These are phyloP conservation scores for Campylorhamphus procurvoides DNA, from an alignment of 2,113 vertebrate species.

Conservation along the genomic window DNA sequence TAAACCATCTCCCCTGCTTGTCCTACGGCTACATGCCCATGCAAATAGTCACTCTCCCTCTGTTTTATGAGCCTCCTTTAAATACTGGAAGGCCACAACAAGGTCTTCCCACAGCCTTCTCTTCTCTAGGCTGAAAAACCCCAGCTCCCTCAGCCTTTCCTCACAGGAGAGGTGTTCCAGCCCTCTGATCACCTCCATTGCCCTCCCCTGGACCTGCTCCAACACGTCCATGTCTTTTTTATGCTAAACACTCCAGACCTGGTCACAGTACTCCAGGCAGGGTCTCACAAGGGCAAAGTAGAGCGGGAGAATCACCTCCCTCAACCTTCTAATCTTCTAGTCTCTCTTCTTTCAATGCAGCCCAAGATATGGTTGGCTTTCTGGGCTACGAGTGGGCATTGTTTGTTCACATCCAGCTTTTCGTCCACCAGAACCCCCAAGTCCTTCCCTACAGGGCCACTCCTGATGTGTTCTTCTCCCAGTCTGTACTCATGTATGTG, in stretches of 20 bases:
- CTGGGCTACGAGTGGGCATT: background rate
- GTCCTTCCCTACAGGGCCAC: too few species aligned
- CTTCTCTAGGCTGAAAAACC: background rate
- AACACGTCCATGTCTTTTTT: background rate
- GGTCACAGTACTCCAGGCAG: background rate
- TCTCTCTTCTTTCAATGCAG: background rate
- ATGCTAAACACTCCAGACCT: background rate
- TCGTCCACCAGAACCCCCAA: background rate
- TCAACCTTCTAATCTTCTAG: background rate
- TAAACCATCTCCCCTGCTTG: background rate
- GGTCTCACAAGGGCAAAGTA: background rate
- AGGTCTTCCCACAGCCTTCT: background rate
- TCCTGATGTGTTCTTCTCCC: background rate
- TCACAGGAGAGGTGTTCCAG: background rate
- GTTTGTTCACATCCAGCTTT: background rate
- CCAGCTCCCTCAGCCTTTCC: background rate
- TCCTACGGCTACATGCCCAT: background rate
- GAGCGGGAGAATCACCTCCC: background rate
- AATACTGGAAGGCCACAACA: background rate
- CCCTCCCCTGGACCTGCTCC: background rate
- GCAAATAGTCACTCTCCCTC: background rate
- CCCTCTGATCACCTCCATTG: background rate
- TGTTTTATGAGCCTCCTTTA: background rate
- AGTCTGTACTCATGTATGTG: background rate
- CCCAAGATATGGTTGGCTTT: background rate